phyloP scores from a whole-genome alignment of 1,140 invertebrate genomes.

The Magallana ariakensis region DNA sequence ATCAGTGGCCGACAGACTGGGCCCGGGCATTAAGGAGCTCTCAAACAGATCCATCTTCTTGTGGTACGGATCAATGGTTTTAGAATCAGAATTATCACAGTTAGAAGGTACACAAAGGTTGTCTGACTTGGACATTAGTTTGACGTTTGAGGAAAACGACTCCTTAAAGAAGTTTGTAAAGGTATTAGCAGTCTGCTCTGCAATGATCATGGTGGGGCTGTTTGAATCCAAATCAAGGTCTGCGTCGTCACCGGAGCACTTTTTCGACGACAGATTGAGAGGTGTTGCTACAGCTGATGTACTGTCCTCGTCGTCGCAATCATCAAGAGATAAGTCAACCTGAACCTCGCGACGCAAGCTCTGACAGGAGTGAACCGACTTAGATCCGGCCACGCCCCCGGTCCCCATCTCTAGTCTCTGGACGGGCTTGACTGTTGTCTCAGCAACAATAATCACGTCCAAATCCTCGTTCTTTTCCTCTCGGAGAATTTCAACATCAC shows the following conservation, averaged over 20 bases:
- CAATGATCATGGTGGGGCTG: neutral
- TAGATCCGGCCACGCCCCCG: neutral
- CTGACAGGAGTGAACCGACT: neutral
- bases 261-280: conserved; percentile 50
- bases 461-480: conserved; percentile 57
- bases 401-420: neutral
- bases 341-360: neutral
- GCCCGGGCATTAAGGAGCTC: neutral
- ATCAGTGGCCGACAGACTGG: neutral
- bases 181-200: conserved; percentile 6
- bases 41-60: conserved; percentile 14
- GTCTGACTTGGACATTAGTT: neutral
- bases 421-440: conserved; percentile 43
- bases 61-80: neutral
- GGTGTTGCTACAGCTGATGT: neutral
- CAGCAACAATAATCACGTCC: conserved; percentile 56
- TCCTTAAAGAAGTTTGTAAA: conserved; percentile 6
- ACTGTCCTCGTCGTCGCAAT: conserved; percentile 35
- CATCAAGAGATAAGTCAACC: neutral
- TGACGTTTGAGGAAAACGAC: neutral
- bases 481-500: conserved; percentile 56
- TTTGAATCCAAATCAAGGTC: neutral
- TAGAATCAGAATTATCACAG: conserved; percentile 30
- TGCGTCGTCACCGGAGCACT: neutral
- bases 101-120: neutral